Percentiles rank a stretch among this genome's conserved stretches.
phyloP scores from a whole-genome alignment of 2,888 invertebrate species.

The Eugnorisma glareosa region DNA sequence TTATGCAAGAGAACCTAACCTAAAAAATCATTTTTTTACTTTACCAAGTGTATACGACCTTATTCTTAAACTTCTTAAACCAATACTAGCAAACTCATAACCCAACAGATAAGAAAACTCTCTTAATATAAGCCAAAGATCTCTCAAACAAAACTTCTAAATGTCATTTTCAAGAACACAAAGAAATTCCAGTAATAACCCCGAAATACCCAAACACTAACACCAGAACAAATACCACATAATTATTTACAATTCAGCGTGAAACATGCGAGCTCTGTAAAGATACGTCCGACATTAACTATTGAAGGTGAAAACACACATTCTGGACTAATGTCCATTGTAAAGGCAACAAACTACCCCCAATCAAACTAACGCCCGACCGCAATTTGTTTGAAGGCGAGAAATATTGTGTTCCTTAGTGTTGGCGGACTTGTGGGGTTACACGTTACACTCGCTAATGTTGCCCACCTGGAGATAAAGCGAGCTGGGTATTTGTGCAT shows the following conservation, averaged over 20 bases:
- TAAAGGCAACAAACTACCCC: conserved; percentile 89
- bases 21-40: neutral
- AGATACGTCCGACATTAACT: conserved; percentile 68
- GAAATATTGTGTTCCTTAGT: conserved; percentile 86
- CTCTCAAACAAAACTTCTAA: neutral
- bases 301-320: conserved; percentile 75
- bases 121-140: neutral
- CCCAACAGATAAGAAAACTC: neutral
- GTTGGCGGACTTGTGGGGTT: conserved; percentile 74
- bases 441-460: conserved; percentile 70
- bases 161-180: neutral
- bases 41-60: neutral
- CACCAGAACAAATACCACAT: conserved; percentile 40
- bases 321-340: conserved; percentile 87
- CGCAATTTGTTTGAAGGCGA: conserved; percentile 87
- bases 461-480: conserved; percentile 68
- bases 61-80: neutral
- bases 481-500: conserved; percentile 63
- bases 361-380: conserved; percentile 89
- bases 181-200: neutral
- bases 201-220: conserved; percentile 24
- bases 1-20: neutral
- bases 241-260: conserved; percentile 57
- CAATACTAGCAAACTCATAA: too few relatives aligned
- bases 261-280: conserved; percentile 59